phyloP scores from a whole-genome alignment of 1,140 invertebrate genomes.

The Drosophila murphyi region DNA sequence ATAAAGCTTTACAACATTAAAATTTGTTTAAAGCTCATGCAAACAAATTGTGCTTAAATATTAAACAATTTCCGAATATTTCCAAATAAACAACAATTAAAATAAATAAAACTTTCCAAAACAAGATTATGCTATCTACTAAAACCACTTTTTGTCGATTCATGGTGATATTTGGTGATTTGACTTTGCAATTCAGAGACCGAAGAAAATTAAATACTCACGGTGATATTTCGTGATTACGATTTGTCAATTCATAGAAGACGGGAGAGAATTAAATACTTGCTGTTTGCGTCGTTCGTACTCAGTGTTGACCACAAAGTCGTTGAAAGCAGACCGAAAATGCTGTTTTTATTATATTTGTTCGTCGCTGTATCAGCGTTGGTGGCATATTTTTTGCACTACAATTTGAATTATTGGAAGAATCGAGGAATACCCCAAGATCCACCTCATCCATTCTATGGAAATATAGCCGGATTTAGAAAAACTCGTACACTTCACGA shows the following conservation, averaged over 20 bases:
- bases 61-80: no score
- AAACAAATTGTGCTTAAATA: no score
- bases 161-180: no score
- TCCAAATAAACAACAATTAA: no score
- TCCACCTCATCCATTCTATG: slow-evolving; percentile 71
- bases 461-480: slow-evolving; percentile 73
- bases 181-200: no score
- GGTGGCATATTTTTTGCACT: slow-evolving; percentile 44
- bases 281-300: background rate
- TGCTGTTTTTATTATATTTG: slow-evolving; percentile 55
- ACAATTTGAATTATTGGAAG: slow-evolving; percentile 82
- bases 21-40: no score
- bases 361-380: slow-evolving; percentile 51
- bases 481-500: slow-evolving; percentile 35
- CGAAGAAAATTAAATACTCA: background rate
- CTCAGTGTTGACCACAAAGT: slow-evolving; percentile 3
- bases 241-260: background rate
- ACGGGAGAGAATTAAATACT: slow-evolving; percentile 16
- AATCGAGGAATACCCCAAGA: slow-evolving; percentile 83
- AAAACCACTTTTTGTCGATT: no score
- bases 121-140: no score
- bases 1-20: no score
- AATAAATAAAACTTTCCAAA: no score
- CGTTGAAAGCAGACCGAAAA: slow-evolving; percentile 17
- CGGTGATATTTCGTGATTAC: slow-evolving; percentile 14